Conservation (phyloP, 1,140 invertebrate genomes). For the Procambarus clarkii region DNA sequence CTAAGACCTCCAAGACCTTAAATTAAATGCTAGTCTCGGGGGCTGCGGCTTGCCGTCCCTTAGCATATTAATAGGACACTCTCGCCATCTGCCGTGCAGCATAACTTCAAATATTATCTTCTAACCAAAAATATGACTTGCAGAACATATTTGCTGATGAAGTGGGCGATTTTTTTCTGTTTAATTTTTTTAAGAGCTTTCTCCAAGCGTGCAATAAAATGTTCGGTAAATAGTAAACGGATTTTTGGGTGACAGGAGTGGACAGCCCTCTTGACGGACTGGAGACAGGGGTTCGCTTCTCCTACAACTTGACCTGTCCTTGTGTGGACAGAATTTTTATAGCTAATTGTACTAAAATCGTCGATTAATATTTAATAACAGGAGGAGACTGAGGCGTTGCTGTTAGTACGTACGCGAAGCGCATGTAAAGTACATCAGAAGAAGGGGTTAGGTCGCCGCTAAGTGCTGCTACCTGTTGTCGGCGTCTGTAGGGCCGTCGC, state of each 20-base stretch:
- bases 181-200: not conserved
- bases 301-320: too few relatives aligned
- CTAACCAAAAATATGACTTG: not conserved
- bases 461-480: too few relatives aligned
- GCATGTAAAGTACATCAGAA: too few relatives aligned
- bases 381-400: not conserved
- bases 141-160: too few relatives aligned
- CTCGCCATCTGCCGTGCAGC: not conserved
- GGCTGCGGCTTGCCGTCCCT: not conserved
- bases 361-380: not conserved
- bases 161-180: not conserved
- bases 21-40: slow-evolving; percentile 15
- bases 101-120: not conserved
- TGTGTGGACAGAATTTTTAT: not conserved
- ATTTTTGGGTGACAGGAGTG: not conserved
- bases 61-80: not conserved
- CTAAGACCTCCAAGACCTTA: not conserved
- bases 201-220: not conserved
- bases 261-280: not conserved
- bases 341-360: not conserved
- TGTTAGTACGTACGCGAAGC: not conserved
- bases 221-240: too few relatives aligned
- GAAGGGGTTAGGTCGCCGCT: too few relatives aligned
- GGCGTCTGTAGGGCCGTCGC: too few relatives aligned
- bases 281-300: not conserved